phyloP scores from a whole-genome alignment of 2,888 invertebrate species.

The Artemia sinica region DNA sequence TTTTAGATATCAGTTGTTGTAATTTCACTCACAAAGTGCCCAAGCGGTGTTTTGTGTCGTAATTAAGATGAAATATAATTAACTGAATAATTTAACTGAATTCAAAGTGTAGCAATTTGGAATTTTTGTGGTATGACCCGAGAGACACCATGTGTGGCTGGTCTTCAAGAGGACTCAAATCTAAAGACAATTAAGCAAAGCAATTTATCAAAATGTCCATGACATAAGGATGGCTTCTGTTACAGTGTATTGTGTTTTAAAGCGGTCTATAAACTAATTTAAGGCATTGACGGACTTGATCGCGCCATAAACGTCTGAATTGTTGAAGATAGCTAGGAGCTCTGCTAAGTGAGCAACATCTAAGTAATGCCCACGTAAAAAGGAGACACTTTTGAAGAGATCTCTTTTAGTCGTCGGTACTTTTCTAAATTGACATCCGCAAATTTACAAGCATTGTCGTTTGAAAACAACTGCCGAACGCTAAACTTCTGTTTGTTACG shows the following conservation, averaged over 20 bases:
- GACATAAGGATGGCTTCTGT: conserved; percentile 9
- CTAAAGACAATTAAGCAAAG: conserved; percentile 5
- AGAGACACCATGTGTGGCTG: not conserved
- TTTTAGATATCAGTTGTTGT: not conserved
- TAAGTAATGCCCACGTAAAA: too few relatives aligned
- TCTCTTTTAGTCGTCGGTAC: too few relatives aligned
- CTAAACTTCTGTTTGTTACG: too few relatives aligned
- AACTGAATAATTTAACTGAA: conserved; percentile 1
- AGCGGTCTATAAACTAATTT: conserved; percentile 12
- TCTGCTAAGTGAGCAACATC: too few relatives aligned
- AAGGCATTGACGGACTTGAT: not conserved
- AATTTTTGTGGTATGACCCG: conserved; percentile 12
- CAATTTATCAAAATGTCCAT: not conserved
- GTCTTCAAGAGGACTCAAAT: not conserved
- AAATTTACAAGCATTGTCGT: too few relatives aligned
- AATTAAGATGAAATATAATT: conserved; percentile 11
- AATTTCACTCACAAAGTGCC: not conserved
- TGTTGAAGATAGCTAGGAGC: not conserved
- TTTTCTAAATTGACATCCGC: too few relatives aligned
- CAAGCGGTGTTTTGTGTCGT: not conserved
- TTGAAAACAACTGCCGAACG: too few relatives aligned
- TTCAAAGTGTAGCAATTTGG: conserved; percentile 6
- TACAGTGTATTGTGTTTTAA: conserved; percentile 6
- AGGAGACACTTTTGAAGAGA: too few relatives aligned
- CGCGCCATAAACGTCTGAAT: not conserved